Base-by-base conservation (phyloP, 2,888 invertebrate genomes). In the Beris morrisii region DNA sequence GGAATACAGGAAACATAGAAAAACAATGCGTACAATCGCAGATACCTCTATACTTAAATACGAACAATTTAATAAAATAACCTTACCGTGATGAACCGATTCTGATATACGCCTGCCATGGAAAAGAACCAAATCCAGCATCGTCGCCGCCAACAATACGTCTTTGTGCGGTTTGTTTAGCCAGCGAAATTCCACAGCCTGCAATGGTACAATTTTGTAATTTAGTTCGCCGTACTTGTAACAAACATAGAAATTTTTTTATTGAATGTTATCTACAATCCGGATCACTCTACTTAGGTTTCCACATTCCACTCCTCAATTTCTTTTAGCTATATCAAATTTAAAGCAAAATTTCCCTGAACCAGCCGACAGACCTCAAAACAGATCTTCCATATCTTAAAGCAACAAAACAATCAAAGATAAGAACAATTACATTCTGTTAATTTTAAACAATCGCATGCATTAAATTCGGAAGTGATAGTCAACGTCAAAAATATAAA, bases 51-150 rank as follows among this genome's bases (percentile, higher is more conserved):
- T 22, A 22, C 22, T 22, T 22, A 22, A 22, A 22, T 22, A 3
- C 22, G 22, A 22, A 22, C 22, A 22, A 22, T 22, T 38, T 38
- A 38, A 38, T 1, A 53, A n/a, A 53, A 53, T 22, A 3, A 53
- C 48, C 69, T 78, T 82, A 89, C 89, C 89, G 87, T 73, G 94
- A 94, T 52, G 95, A 93, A 70, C 95, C 95, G 68, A 95, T 95
- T 76, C 95, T 85, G 75, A 95, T 95, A 81, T 95, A 95, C 0
- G 95, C 94, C 83, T 95, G 95, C 95, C 95, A 95, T 30, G 95
- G 95, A 77, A 95, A 95, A 68, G 93, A 92, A 22, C 94, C 95
- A 79, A 95, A 95, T 55, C 95, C 95, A 0, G 95, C 94, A 78
- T 95, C 95, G 73, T 94, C 93, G 0, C 95, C 95, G 0, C 95